A percentile compares a stretch with the other conserved stretches of the same genome.
phyloP scores from a whole-genome alignment of 1,140 invertebrate genomes.

The Musca domestica region DNA sequence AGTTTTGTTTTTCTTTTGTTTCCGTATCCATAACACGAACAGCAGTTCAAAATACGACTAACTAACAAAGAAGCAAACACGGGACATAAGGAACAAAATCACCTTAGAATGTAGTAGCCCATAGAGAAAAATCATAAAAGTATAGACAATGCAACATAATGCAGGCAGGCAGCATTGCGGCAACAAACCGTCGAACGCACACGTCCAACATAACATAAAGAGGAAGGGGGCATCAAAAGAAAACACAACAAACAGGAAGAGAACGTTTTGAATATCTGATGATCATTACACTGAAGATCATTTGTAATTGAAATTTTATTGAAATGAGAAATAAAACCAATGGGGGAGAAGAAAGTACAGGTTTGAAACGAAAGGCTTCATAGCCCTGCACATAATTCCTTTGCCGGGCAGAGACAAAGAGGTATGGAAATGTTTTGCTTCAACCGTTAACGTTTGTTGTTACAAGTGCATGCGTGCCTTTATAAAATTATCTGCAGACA shows the following conservation, averaged over 20 bases:
- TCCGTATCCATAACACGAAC: too few relatives aligned
- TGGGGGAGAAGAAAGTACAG: too few relatives aligned
- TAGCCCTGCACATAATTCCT: not conserved
- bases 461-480: too few relatives aligned
- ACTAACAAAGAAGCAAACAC: too few relatives aligned
- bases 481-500: too few relatives aligned
- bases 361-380: too few relatives aligned
- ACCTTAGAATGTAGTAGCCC: not conserved
- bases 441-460: too few relatives aligned
- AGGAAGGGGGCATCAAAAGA: not conserved
- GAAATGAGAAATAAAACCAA: too few relatives aligned
- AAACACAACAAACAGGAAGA: constrained; percentile 21
- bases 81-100: too few relatives aligned
- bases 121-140: not conserved
- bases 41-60: too few relatives aligned
- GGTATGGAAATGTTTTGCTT: not conserved
- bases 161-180: not conserved
- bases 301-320: not conserved
- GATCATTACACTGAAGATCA: not conserved
- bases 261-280: constrained; percentile 19
- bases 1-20: too few relatives aligned
- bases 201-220: not conserved
- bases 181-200: not conserved
- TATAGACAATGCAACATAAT: not conserved
- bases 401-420: not conserved